Evolutionary conservation across 2,797 vertebrate genomes (phyloP), one percentile per base, ranked within the genome.

Genomic region (Arnoldichthys spilopterus): DNA sequence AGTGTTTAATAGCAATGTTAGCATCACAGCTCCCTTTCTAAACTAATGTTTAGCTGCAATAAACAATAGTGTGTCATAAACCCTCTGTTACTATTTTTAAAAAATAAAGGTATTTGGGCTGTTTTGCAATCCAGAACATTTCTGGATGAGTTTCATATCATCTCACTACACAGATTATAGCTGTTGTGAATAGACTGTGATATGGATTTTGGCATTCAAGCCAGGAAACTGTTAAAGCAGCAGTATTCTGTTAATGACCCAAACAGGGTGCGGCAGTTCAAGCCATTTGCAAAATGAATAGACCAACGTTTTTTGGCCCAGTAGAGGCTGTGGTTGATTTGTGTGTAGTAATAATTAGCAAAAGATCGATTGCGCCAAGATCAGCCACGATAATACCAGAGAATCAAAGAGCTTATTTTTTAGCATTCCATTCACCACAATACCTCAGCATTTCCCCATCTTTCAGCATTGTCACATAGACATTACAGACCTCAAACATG

Each of bases 161-260:
- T 82, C 68, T 75, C 56, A 34, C 12, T 43, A 37, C 11, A 30
- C 11, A n/a, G 59, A 69, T 74, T 68, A 54, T 64, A 58, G 34
- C 69, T 59, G 22, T 16, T 56, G 26, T 45, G 51, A 30, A 32
- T 61, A n/a, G 66, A 43, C 20, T 34, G 32, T 45, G 56, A 63
- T 82, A 53, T 75, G 47, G 47, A 47, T 82, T 70, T 67, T 49
- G 72, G 64, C 61, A 67, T 53, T 70, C 58, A 13, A 64, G 47
- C 70, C 66, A 63, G 26, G 28, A 26, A 61, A 43, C 66, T 67
- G 69, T 75, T 75, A 82, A 77, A 72, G 54, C 63, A 78, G 64
- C 59, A 76, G 69, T 77, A 30, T 45, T 75, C 56, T 53, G 79
- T 69, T 78, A 75, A 78, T 83, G 78, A 80, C 67, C 76, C 81